Evolutionary conservation across 2,113 vertebrate species (phyloP).

Genomic region (Mormyrus iriodes): DNA sequence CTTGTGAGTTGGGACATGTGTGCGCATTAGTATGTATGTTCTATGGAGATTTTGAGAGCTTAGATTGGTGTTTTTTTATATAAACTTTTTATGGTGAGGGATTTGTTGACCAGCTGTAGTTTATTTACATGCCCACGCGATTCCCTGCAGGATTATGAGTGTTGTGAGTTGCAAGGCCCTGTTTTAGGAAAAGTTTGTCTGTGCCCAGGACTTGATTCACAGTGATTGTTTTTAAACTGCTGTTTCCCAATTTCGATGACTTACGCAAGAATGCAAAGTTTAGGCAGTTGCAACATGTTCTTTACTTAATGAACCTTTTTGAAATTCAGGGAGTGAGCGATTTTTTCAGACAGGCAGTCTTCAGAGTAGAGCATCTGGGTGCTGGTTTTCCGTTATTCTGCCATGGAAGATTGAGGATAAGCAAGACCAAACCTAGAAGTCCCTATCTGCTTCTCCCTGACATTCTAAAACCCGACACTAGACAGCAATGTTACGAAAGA

Average conservation of each 20-base stretch:
- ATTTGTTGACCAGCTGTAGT: neutral
- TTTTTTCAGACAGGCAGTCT: neutral
- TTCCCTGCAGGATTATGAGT: neutral
- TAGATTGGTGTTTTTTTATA: neutral
- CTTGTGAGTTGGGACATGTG: neutral
- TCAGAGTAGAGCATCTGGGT: neutral
- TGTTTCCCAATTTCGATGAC: neutral
- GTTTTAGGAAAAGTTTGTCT: neutral
- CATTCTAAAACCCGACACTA: neutral
- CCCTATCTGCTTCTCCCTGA: neutral
- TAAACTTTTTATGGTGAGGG: neutral
- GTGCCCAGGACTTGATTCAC: neutral
- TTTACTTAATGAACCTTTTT: neutral
- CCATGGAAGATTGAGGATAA: neutral
- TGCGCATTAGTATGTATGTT: neutral
- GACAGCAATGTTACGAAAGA: neutral
- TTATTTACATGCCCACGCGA: conserved; percentile 3
- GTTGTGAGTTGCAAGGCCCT: neutral
- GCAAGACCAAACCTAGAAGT: neutral
- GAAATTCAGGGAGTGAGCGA: neutral
- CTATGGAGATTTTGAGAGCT: neutral
- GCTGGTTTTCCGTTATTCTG: neutral
- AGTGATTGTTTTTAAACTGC: neutral
- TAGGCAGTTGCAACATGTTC: neutral
- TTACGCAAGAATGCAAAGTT: neutral